These are phyloP conservation scores for Microcebus ravelobensis DNA, from an alignment of 2,113 vertebrate genomes.

Conservation along the genomic window DNA sequence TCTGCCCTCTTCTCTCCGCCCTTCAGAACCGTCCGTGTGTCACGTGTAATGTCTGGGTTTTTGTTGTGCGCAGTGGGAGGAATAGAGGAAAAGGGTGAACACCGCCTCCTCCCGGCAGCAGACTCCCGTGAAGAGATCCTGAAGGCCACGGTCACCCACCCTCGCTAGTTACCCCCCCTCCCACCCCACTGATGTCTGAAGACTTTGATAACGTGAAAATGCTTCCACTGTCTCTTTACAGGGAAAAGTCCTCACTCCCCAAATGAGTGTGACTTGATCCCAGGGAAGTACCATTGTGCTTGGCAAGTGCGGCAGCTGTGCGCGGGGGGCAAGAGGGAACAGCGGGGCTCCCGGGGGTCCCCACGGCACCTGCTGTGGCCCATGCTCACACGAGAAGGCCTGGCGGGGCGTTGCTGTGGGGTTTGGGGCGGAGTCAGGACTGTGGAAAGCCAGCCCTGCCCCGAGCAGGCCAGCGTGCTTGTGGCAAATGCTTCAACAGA, in stretches of 20 bases:
- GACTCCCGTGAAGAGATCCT: neutral
- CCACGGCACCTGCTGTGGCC: neutral
- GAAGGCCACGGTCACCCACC: too few species aligned
- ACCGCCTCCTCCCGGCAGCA: fast-evolving
- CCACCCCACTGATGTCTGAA: too few species aligned
- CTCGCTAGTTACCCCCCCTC: neutral
- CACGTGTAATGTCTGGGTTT: neutral
- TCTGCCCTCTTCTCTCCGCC: too few species aligned
- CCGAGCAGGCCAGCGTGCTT: neutral
- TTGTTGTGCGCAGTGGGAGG: neutral
- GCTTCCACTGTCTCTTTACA: neutral
- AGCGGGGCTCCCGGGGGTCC: neutral
- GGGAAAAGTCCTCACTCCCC: neutral
- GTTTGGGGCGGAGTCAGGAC: neutral
- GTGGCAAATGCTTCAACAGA: neutral
- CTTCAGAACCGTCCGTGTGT: neutral
- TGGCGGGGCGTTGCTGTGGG: neutral
- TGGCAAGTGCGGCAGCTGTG: too few species aligned
- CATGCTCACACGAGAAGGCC: neutral
- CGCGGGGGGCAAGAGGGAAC: neutral
- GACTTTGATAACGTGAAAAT: neutral
- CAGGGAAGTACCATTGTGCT: neutral
- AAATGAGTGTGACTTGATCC: fast-evolving
- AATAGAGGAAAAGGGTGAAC: too few species aligned
- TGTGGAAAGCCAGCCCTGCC: neutral